phyloP scores from a whole-genome alignment of 1,140 invertebrate species.

The Arion vulgaris region DNA sequence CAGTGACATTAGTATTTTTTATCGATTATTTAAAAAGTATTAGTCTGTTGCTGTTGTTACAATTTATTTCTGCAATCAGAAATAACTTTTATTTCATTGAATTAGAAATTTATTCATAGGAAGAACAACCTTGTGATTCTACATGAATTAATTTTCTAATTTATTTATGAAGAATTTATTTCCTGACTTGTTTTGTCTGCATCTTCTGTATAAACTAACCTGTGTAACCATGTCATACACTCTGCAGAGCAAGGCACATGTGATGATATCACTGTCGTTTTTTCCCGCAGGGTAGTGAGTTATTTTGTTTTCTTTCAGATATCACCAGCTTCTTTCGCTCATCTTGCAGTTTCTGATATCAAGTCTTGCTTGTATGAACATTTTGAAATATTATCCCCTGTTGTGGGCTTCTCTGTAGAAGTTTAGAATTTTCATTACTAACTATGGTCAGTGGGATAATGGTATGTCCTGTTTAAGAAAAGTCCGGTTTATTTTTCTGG shows the following conservation, averaged over 20 bases:
- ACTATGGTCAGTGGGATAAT: background rate
- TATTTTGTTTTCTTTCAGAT: background rate
- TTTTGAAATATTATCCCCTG: background rate
- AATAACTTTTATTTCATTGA: no score
- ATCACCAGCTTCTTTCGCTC: constrained; percentile 2
- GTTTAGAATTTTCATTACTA: background rate
- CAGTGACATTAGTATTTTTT: no score
- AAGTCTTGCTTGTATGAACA: background rate
- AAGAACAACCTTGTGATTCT: no score
- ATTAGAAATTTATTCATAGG: no score
- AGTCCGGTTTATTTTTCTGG: no score
- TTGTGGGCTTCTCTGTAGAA: background rate
- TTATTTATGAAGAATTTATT: no score
- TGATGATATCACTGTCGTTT: constrained; percentile 10
- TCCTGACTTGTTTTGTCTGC: no score
- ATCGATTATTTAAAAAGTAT: no score
- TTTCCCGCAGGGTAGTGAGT: constrained; percentile 5
- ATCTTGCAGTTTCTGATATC: background rate
- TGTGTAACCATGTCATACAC: background rate
- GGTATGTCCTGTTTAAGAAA: no score
- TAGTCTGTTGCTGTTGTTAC: no score
- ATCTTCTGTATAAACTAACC: background rate
- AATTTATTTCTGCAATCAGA: no score
- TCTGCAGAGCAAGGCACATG: constrained; percentile 1
- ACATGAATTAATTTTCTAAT: no score